phyloP scores from a whole-genome alignment of 2,888 invertebrate genomes.

The Octodonta nipae region DNA sequence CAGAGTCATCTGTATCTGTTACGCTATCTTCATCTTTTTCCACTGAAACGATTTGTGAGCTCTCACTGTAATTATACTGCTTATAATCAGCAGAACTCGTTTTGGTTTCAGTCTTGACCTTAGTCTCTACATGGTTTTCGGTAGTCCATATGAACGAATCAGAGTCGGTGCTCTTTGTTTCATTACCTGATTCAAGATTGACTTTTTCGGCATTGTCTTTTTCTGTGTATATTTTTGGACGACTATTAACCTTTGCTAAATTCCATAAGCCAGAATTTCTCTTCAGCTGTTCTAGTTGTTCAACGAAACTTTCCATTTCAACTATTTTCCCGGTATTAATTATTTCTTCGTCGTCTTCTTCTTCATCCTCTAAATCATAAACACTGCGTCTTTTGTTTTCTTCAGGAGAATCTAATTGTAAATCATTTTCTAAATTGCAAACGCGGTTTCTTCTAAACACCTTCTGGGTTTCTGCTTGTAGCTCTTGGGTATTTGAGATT shows the following conservation, averaged over 20 bases:
- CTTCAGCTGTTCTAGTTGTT: constrained; percentile 17
- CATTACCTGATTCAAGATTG: no score
- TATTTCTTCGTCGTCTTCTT: constrained; percentile 11
- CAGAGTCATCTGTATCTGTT: background rate
- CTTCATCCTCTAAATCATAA: constrained; percentile 13
- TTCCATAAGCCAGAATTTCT: constrained; percentile 18
- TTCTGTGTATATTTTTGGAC: background rate
- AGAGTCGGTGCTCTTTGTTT: no score
- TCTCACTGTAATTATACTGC: constrained; percentile 27
- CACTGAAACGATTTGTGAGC: no score
- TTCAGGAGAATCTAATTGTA: background rate
- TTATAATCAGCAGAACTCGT: constrained; percentile 28
- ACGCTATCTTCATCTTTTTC: background rate
- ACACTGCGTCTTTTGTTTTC: constrained; percentile 7
- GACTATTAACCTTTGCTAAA: background rate
- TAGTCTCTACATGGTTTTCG: background rate
- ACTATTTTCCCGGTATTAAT: constrained; percentile 15
- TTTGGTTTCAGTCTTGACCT: background rate
- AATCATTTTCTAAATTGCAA: background rate
- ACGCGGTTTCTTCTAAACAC: constrained; percentile 2
- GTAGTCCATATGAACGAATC: background rate
- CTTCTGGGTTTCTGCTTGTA: background rate
- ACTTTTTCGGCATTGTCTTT: background rate
- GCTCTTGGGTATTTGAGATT: constrained; percentile 1
- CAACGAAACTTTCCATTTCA: constrained; percentile 19